phyloP scores from a whole-genome alignment of 92 coral and sea anemone species.

The Phenganax stokvisi region DNA sequence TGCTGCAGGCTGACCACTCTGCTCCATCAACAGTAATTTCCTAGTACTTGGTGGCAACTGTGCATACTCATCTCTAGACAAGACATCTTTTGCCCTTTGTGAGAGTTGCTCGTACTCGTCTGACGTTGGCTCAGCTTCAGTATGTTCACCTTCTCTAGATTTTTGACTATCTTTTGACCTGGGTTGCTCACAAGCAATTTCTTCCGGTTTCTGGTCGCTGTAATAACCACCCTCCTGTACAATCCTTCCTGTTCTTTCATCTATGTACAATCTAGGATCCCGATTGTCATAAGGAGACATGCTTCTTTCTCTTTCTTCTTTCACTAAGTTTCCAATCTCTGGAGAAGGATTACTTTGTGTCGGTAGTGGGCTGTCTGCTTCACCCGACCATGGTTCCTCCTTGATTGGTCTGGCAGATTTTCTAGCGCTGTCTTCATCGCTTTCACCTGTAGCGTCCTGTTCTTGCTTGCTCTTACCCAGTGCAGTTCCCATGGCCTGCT shows the following conservation, averaged over 20 bases:
- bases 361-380: background rate
- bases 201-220: constrained; percentile 12
- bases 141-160: constrained; percentile 4
- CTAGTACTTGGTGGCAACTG: constrained; percentile 13
- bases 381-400: background rate
- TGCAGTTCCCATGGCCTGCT: constrained; percentile 43
- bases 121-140: background rate
- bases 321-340: background rate
- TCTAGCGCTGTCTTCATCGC: constrained; percentile 35
- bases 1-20: background rate
- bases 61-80: constrained; percentile 14
- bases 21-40: background rate
- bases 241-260: constrained; percentile 36
- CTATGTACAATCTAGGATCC: constrained; percentile 24
- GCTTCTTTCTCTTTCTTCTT: constrained; percentile 13
- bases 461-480: constrained; percentile 12
- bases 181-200: background rate
- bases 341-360: background rate
- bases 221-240: constrained; percentile 24
- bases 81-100: constrained; percentile 16
- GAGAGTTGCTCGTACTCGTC: constrained; percentile 18
- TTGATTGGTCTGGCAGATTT: background rate
- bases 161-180: background rate
- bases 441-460: constrained; percentile 18
- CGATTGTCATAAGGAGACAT: constrained; percentile 19